Base-by-base conservation (phyloP, 2,797 vertebrate genomes). In the Podarcis lilfordi region DNA sequence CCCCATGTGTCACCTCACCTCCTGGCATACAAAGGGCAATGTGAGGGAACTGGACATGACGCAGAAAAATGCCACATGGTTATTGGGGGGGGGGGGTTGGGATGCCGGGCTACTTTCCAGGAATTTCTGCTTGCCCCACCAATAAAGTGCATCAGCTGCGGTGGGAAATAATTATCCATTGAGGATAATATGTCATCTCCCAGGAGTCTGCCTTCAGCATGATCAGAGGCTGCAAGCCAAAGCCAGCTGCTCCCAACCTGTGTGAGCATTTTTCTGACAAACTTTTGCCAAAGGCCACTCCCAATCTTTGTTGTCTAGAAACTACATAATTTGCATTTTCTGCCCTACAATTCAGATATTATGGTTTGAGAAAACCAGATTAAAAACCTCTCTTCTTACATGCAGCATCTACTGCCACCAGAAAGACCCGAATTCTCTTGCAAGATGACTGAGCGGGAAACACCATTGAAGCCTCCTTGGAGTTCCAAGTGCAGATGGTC, bases 401-500 rank as follows among this genome's bases (percentile, higher is more conserved):
- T 98, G 98, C 97, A 98, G 94, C 98, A 98, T 88, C 98, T 98
- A 94, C 96, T 97, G 91, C 97, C 98, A 82, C 95, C 92, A 90
- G 98, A 95, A 88, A 98, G 94, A 88, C 96, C 95, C 84, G 98
- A 95, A 87, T 96, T 97, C 74, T 98, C 98, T 91, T 98, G 97
- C 87, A 97, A 88, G 50, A 98, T 93, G 32, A 97, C 94, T 0
- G 97, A 95, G 78, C 97, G 97, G 40, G 97, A 96, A 8, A 98
- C 97, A 2, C 98, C 98, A 0, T 99, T 98, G 93, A 97, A 97
- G 89, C 97, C 97, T 8, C 97, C 97, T 93, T 99, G 99, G 19
- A 99, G 98, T 94, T 99, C 99, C 95, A 99, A 95, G 95, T 99
- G 99, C 35, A 99, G 98, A 89, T 99, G 99, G 94, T 99, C 99